A percentile compares a stretch with the other conserved stretches of the same genome.
phyloP scores from a whole-genome alignment of 2,888 invertebrate genomes.

The Chymomyza fuscimana region DNA sequence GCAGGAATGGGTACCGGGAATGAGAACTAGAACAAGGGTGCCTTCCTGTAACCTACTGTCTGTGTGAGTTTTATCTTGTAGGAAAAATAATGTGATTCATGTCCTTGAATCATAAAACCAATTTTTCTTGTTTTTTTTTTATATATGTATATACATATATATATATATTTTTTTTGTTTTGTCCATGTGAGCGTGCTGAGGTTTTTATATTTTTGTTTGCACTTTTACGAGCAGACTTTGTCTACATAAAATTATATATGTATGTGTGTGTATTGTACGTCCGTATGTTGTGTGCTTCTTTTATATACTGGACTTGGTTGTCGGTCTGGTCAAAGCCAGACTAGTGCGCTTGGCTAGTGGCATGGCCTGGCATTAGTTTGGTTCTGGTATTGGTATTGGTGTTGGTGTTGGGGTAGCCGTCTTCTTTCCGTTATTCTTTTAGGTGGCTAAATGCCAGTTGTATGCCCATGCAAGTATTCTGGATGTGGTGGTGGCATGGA shows the following conservation, averaged over 20 bases:
- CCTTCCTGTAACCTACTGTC: slow-evolving; percentile 60
- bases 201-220: slow-evolving; percentile 67
- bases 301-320: slow-evolving; percentile 29
- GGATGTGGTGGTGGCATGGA: slow-evolving; percentile 5
- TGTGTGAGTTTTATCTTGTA: slow-evolving; percentile 64
- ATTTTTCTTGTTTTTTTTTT: slow-evolving; percentile 62
- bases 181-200: slow-evolving; percentile 53
- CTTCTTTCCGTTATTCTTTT: slow-evolving; percentile 40
- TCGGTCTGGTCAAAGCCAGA: slow-evolving; percentile 70
- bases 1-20: slow-evolving; percentile 9
- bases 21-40: slow-evolving; percentile 27
- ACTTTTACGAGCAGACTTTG: slow-evolving; percentile 75
- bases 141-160: neutral
- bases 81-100: slow-evolving; percentile 79
- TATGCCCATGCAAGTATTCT: slow-evolving; percentile 28
- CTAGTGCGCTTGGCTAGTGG: slow-evolving; percentile 43
- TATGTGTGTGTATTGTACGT: slow-evolving; percentile 36
- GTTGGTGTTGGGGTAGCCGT: slow-evolving; percentile 36
- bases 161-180: slow-evolving; percentile 48
- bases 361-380: slow-evolving; percentile 48
- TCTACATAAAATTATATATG: slow-evolving; percentile 75
- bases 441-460: slow-evolving; percentile 48
- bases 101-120: slow-evolving; percentile 79
- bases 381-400: slow-evolving; percentile 31
- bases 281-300: slow-evolving; percentile 48